Evolutionary conservation across 1,140 invertebrate species (phyloP).

Genomic region (Epicauta chinensis): DNA sequence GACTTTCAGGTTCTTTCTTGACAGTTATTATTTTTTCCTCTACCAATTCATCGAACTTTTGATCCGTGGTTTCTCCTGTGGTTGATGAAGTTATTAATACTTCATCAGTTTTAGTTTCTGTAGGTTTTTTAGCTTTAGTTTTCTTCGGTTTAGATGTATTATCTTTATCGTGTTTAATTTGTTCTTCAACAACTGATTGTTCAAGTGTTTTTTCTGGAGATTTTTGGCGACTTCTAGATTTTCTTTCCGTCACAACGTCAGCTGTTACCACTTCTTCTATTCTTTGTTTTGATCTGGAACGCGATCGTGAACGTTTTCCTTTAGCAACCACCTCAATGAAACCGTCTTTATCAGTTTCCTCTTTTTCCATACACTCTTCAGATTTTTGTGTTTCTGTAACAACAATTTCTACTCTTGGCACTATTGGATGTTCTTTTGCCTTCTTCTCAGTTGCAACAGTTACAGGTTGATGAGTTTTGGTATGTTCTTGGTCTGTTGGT

Average conservation of each 20-base stretch:
- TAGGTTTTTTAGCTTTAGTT: no score
- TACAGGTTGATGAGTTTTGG: constrained; percentile 33
- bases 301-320: constrained; percentile 43
- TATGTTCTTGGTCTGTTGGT: constrained; percentile 7
- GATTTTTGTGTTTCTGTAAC: constrained; percentile 11
- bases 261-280: constrained; percentile 6
- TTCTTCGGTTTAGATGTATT: no score
- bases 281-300: constrained; percentile 21
- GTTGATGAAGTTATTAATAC: no score
- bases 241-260: constrained; percentile 22
- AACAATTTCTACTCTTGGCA: constrained; percentile 16
- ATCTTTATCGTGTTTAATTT: background rate
- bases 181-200: background rate
- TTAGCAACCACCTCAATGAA: constrained; percentile 20
- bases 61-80: no score
- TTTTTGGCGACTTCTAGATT: constrained; percentile 13
- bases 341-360: constrained; percentile 46
- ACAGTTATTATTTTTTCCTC: background rate
- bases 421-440: constrained; percentile 15
- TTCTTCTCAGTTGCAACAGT: constrained; percentile 4
- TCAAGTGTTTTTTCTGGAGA: background rate
- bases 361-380: constrained; percentile 20
- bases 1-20: background rate
- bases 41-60: no score
- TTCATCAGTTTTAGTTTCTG: no score